Base-by-base conservation (phyloP, 2,888 invertebrate species). In the Coleophora deauratella region DNA sequence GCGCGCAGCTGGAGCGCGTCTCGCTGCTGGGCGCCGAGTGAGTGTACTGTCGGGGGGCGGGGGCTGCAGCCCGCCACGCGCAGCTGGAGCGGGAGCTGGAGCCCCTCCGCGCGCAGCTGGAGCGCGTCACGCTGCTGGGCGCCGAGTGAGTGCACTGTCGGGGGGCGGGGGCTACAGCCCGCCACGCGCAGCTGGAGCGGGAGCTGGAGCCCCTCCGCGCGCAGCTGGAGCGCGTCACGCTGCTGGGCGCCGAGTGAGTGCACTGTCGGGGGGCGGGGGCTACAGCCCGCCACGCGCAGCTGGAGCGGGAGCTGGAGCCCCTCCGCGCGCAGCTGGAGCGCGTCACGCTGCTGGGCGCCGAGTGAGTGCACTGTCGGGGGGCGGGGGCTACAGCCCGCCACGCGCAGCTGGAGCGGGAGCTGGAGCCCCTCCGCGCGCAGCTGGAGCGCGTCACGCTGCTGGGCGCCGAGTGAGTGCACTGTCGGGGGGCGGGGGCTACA, bases 121-220 rank as follows among this genome's bases (percentile, higher is more conserved):
- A 93, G 47, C 90, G 95, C 38, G 94, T 99, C 33, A 92, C 93
- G 55, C 87, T 95, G 49, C 75, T 99, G 41, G 98, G 97, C 0
- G 94, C 95, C 66, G 91, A 93, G 86, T 92, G 71, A 88, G 91
- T 78, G 45, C 27, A 8, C 10, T 9, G 28, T n/a, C n/a, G n/a
- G 35, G 91, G 90, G 0, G 96, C 95, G 0, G 91, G 93, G 8
- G 59, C 61, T 88, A 92, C 92, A 2, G 96, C 95, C 0, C 87
- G 95, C 11, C 98, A 98, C 74, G 95, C 96, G 57, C 94, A 97
- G 75, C 84, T 99, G 38, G 98, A 99, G 80, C 79, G 98, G 21
- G 99, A 99, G 74, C 79, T 99, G 47, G 95, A 97, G 12, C 98
- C 99, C 1, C 91, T 99, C 2, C 91, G 95, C 66, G 98, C 98